Evolutionary conservation across 2,797 vertebrate genomes (phyloP), one percentile per base, ranked within the genome.

Genomic region (Fistularia tabacaria): DNA sequence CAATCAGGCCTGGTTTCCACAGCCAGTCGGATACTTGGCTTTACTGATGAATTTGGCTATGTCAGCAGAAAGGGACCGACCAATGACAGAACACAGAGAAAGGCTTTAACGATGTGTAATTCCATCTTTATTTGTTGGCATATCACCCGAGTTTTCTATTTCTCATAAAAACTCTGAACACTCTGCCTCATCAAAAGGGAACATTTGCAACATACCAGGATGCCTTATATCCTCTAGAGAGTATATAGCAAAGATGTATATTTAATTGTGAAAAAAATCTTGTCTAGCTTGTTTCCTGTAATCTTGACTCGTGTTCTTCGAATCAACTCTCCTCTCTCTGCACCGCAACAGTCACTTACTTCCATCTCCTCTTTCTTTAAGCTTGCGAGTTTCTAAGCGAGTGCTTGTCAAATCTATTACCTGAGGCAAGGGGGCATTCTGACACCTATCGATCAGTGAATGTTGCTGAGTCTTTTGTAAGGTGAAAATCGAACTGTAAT

Each of bases 401-500:
- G 47, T 43, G 51, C 56, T 63, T 78, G 65, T 76, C 60, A 62
- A 60, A 68, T 77, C 53, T 47, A 48, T 81, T 82, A 69, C 61
- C 63, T 60, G 49, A 60, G 25, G 25, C 25, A 25, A 25, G 42
- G 57, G 70, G 64, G 59, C 69, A 51, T 77, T 77, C 78, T 76
- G 81, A 83, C 71, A 71, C 59, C 12, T 69, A 77, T 83, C 51
- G 82, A 86, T 74, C 40, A 59, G 38, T 9, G 68, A 74, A 69
- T 56, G 68, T 80, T 70, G 71, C 73, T 62, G 74, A 76, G 54
- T 74, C 73, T 80, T 40, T 77, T 80, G 71, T 77, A 70, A 61
- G 76, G 69, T 73, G 55, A 52, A 84, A 83, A 85, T 84, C 71
- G 49, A 83, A 77, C 62, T 59, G 55, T 63, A 68, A 71, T 79